A percentile compares a stretch with the other conserved stretches of the same genome.
phyloP scores from a whole-genome alignment of 2,797 vertebrate species.

The Emys orbicularis region DNA sequence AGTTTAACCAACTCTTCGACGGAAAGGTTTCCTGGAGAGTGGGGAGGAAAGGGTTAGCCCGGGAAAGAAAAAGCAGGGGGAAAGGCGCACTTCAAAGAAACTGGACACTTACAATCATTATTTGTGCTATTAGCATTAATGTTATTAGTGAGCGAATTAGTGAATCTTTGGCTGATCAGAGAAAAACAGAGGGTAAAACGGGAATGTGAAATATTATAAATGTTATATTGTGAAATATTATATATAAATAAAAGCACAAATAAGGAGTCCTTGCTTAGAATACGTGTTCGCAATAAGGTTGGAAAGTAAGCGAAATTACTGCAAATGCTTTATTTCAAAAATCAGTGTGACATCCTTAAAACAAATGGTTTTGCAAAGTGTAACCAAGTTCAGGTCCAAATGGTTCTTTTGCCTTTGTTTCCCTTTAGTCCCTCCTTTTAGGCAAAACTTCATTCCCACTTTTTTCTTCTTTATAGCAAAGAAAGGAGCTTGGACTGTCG shows the following conservation, averaged over 20 bases:
- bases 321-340: not conserved
- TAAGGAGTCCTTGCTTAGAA: not conserved
- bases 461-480: not conserved
- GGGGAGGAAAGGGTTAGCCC: not conserved
- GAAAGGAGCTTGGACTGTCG: not conserved
- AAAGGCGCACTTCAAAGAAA: not conserved
- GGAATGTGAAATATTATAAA: not conserved
- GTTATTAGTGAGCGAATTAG: not conserved
- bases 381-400: not conserved
- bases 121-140: not conserved
- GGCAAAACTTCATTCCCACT: not conserved
- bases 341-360: not conserved
- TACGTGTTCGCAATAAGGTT: not conserved
- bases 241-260: not conserved
- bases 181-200: not conserved
- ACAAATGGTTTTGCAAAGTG: not conserved
- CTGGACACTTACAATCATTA: not conserved
- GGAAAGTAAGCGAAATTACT: not conserved
- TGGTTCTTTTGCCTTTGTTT: not conserved
- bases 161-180: not conserved
- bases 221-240: not conserved
- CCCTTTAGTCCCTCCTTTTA: not conserved
- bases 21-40: not conserved
- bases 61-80: not conserved
- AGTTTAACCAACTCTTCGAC: not conserved